These are phyloP conservation scores for Pitta sordida DNA, from an alignment of 2,113 vertebrate species.

Conservation along the genomic window DNA sequence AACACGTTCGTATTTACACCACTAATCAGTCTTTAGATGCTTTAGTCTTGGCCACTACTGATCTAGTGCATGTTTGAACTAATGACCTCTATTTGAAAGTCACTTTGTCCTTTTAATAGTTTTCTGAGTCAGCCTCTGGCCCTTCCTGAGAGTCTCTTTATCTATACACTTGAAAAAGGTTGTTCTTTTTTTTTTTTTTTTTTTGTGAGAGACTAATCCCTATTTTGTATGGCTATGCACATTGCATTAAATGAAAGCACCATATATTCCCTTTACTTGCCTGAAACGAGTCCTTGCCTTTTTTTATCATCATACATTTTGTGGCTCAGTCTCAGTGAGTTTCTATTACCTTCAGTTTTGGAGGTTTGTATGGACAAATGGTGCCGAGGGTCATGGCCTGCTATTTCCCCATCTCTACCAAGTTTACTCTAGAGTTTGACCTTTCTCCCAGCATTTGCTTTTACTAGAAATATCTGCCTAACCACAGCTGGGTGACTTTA, in stretches of 20 bases:
- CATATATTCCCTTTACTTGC: neutral
- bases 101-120: conserved; percentile 27
- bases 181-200: no score
- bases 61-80: conserved; percentile 13
- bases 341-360: neutral
- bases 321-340: neutral
- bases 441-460: neutral
- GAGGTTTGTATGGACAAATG: neutral
- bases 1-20: neutral
- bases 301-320: neutral
- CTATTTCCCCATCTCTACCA: neutral
- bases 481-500: neutral
- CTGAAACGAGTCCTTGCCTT: neutral
- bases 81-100: conserved; percentile 25
- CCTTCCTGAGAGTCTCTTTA: conserved; percentile 9
- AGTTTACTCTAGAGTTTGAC: neutral
- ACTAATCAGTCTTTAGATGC: neutral
- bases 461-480: neutral
- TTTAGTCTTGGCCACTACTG: neutral
- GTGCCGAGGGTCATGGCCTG: neutral
- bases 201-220: conserved; percentile 36
- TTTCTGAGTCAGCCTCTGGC: neutral
- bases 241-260: neutral
- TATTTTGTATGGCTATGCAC: neutral
- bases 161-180: conserved; percentile 3